Percentiles rank a stretch among this genome's conserved stretches.
These are phyloP conservation scores for Archocentrus centrarchus DNA, from an alignment of 2,113 vertebrate species.

Conservation along the genomic window DNA sequence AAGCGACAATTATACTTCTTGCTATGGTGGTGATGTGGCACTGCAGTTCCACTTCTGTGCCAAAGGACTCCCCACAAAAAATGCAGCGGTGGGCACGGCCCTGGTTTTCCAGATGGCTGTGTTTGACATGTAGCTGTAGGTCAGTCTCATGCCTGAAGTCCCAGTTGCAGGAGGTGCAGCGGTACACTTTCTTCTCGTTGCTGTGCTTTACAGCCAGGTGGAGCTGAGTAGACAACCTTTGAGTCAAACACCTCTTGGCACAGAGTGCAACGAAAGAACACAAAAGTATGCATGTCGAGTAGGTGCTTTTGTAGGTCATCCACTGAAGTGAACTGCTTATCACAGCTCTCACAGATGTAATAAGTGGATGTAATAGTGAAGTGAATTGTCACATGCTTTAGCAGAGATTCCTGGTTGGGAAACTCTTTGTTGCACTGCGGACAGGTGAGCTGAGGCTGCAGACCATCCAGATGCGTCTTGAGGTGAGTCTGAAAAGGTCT, in stretches of 20 bases:
- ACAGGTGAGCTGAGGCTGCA: conserved; percentile 93
- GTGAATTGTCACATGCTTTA: conserved; percentile 97
- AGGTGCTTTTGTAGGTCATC: conserved; percentile 98
- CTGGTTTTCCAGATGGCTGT: conserved; percentile 97
- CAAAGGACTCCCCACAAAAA: conserved; percentile 97
- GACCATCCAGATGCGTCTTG: conserved; percentile 94
- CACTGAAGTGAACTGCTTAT: conserved; percentile 98
- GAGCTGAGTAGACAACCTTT: conserved; percentile 97
- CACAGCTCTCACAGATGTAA: conserved; percentile 98
- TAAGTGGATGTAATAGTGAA: conserved; percentile 98
- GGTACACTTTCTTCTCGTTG: conserved; percentile 96
- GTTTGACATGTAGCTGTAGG: conserved; percentile 95
- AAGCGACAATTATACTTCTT: conserved; percentile 99
- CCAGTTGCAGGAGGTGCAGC: conserved; percentile 98
- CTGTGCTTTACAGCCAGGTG: conserved; percentile 98
- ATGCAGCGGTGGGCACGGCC: conserved; percentile 94
- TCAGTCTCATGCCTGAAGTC: conserved; percentile 97
- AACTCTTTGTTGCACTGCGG: conserved; percentile 99
- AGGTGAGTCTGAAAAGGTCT: conserved; percentile 98
- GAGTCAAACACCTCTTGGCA: conserved; percentile 99
- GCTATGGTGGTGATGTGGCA: conserved; percentile 99
- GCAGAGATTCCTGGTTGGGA: conserved; percentile 94
- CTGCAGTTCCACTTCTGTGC: conserved; percentile 97
- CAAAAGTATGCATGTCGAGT: conserved; percentile 98
- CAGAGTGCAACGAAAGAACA: conserved; percentile 97